Percentiles rank a stretch among this genome's conserved stretches.
These are phyloP conservation scores for Paraplagusia blochii DNA, from an alignment of 2,113 vertebrate species.

Conservation along the genomic window DNA sequence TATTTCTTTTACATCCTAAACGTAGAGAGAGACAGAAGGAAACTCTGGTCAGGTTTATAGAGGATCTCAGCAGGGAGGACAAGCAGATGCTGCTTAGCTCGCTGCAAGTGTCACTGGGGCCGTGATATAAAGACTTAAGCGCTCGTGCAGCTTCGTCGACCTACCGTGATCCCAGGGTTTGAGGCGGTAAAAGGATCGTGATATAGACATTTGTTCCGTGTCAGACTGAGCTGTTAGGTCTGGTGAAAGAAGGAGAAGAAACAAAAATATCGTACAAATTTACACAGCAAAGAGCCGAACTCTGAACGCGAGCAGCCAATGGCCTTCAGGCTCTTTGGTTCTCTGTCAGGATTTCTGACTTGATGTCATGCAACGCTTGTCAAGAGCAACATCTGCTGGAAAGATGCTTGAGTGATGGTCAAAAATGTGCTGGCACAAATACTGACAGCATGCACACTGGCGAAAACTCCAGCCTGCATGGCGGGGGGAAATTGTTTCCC, in stretches of 20 bases:
- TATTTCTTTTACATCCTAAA: background rate
- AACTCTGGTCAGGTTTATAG: conserved; percentile 1
- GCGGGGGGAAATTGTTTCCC: conserved; percentile 31
- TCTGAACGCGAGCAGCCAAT: conserved; percentile 48
- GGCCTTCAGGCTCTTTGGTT: conserved; percentile 68
- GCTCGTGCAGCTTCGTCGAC: conserved; percentile 23
- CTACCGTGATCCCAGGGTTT: conserved; percentile 41
- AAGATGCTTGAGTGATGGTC: conserved; percentile 75
- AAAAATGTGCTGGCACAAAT: conserved; percentile 69
- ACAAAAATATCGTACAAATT: conserved; percentile 40
- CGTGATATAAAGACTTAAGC: conserved; percentile 29
- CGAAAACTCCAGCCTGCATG: conserved; percentile 24
- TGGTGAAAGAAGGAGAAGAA: conserved; percentile 34
- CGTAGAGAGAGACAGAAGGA: background rate
- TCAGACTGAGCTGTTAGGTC: conserved; percentile 37
- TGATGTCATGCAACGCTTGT: conserved; percentile 68
- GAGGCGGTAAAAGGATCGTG: conserved; percentile 52
- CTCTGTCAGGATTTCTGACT: conserved; percentile 61
- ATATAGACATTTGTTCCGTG: conserved; percentile 66
- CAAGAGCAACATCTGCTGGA: conserved; percentile 73
- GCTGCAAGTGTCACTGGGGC: conserved; percentile 20
- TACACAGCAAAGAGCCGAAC: conserved; percentile 55
- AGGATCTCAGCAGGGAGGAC: conserved; percentile 17
- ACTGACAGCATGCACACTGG: conserved; percentile 54
- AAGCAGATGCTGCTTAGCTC: conserved; percentile 55